Percentiles rank a stretch among this genome's conserved stretches.
Conservation (phyloP, 2,113 vertebrate species). For the Noctilio leporinus region DNA sequence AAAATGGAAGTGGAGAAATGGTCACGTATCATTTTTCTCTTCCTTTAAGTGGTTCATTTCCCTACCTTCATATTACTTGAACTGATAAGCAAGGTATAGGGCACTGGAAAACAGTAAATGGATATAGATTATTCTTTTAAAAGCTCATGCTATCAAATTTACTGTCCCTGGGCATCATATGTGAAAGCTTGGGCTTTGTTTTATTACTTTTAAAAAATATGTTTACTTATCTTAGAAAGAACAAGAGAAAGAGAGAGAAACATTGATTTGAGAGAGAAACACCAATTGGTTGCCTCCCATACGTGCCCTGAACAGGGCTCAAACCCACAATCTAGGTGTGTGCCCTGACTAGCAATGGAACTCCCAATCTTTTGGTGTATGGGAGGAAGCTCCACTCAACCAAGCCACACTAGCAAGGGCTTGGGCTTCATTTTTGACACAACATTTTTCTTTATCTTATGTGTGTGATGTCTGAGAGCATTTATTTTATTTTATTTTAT, state of each 20-base stretch:
- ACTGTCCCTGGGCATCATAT: not conserved
- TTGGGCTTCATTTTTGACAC: not conserved
- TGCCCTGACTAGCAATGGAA: too few species aligned
- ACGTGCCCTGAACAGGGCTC: too few species aligned
- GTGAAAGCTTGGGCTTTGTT: not conserved
- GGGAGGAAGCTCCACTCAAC: too few species aligned
- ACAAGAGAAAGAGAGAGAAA: too few species aligned
- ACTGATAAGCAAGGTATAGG: not conserved
- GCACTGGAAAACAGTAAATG: not conserved
- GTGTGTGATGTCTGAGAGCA: not conserved
- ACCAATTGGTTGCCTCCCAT: too few species aligned
- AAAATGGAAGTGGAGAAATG: not conserved
- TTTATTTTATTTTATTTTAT: constrained; percentile 55
- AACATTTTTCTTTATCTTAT: not conserved
- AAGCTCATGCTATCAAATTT: not conserved
- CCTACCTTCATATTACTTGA: not conserved
- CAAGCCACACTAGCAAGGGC: too few species aligned
- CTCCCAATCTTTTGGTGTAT: too few species aligned
- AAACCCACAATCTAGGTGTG: too few species aligned
- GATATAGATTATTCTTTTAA: not conserved
- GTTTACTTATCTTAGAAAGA: too few species aligned
- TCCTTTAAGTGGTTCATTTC: not conserved
- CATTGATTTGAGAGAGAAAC: too few species aligned
- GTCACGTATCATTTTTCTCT: not conserved
- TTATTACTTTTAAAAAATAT: too few species aligned